These are phyloP conservation scores for Myotis vivesi DNA, from an alignment of 2,797 vertebrate species.

Conservation along the genomic window DNA sequence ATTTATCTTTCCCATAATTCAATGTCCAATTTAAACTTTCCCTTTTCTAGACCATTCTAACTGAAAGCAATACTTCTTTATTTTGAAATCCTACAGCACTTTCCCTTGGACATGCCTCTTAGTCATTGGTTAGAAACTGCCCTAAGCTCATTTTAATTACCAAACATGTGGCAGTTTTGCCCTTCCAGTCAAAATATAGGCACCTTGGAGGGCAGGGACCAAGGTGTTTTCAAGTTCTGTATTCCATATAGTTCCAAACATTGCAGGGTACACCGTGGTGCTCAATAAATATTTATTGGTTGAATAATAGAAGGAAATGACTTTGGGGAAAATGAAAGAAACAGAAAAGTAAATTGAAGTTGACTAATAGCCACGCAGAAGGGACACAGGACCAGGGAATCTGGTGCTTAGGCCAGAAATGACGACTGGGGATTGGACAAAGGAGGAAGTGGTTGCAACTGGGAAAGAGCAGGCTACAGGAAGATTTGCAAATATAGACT, in stretches of 20 bases:
- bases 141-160: background rate
- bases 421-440: background rate
- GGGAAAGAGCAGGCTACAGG: background rate
- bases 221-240: background rate
- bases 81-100: background rate
- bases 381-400: background rate
- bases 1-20: background rate
- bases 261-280: background rate
- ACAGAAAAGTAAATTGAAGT: background rate
- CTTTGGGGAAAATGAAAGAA: background rate
- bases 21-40: background rate
- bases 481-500: background rate
- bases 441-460: background rate
- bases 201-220: background rate
- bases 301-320: constrained; percentile 26
- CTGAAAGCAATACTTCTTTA: background rate
- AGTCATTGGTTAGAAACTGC: background rate
- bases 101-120: background rate
- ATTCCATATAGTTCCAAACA: background rate
- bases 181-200: background rate
- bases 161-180: background rate
- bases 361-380: background rate
- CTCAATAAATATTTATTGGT: background rate
- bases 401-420: background rate
- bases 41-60: background rate